Evolutionary conservation across 1,140 invertebrate genomes (phyloP).

Genomic region (Temnothorax curvispinosus): DNA sequence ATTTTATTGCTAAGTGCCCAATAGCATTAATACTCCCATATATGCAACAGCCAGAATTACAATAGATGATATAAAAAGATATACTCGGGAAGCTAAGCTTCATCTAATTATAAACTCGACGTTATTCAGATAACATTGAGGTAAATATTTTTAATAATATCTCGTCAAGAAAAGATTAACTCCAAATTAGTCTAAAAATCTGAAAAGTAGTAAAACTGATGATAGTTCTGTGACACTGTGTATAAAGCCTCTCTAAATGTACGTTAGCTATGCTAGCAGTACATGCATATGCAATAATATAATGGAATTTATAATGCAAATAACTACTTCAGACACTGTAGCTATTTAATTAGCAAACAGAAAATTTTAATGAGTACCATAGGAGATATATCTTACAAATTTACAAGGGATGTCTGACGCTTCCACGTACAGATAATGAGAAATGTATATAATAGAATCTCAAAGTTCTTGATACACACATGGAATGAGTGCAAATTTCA

Average conservation of each 20-base stretch:
- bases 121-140: background rate
- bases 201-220: no score
- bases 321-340: background rate
- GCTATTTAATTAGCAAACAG: slow-evolving; percentile 28
- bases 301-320: background rate
- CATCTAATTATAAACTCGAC: background rate
- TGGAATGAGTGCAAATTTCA: background rate
- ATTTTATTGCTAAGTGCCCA: background rate
- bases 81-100: background rate
- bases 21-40: background rate
- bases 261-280: background rate
- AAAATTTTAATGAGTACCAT: background rate
- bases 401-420: background rate
- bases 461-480: background rate
- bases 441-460: slow-evolving; percentile 1
- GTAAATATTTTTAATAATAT: slow-evolving; percentile 3
- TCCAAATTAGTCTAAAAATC: background rate
- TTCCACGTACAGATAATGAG: slow-evolving; percentile 3
- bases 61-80: background rate
- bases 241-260: background rate
- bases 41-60: background rate
- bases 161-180: background rate
- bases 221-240: background rate
- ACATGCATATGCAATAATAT: background rate
- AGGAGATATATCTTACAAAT: background rate